Evolutionary conservation across 2,888 invertebrate genomes (phyloP), one percentile per base, ranked within the genome.

Genomic region (Andrena trimmerana): DNA sequence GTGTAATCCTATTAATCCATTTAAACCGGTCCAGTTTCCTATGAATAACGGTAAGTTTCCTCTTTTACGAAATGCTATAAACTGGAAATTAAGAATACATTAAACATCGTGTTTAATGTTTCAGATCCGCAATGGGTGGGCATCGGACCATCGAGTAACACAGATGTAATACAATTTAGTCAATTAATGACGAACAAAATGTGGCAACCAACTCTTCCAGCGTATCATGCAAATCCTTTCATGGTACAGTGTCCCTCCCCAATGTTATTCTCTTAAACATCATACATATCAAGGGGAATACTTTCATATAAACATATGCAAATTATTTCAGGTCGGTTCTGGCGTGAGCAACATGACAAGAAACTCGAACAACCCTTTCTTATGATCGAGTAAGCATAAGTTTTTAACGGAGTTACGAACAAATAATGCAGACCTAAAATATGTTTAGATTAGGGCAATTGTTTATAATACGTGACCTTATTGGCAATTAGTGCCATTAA

Each of bases 311-410:
- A 60, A 52, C 24, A 52, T 42, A 59, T 60, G 10, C 60, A 50
- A 65, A 13, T 6, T 78, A 20, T 90, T 87, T 54, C 81, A 94
- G 94, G 93, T 94, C 85, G 92, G 93, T 76, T 91, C 93, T 27
- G 92, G 93, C 54, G 89, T 93, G 78, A 92, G 91, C 83, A 92
- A 92, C 88, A 89, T 92, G 86, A 90, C 93, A 74, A 92, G 94
- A 88, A 95, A 95, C 92, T 95, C 95, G 80, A 95, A 95, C 93
- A 96, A 96, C 91, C 96, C 96, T 60, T 96, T 96, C 93, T 95
- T 96, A 95, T 96, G 95, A 95, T 93, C 85, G 86, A 89, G 83
- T 83, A 87, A 83, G 78, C 78, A 85, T 84, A 85, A 90, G 78
- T 79, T 87, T 83, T 87, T 82, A 88, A 89, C 85, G 77, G 90